phyloP scores from a whole-genome alignment of 2,888 invertebrate genomes.

The Anarsia innoxiella region DNA sequence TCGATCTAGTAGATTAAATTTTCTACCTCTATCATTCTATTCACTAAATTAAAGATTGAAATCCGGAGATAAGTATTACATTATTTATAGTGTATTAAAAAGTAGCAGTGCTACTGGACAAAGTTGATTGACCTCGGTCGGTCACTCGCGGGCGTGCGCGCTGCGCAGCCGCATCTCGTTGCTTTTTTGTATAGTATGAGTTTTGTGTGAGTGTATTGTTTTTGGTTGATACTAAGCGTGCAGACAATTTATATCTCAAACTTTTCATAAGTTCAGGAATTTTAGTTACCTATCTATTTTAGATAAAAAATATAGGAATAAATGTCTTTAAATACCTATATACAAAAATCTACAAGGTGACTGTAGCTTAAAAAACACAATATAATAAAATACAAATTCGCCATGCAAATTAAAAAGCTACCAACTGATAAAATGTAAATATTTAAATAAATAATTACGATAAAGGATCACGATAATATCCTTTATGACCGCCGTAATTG shows the following conservation, averaged over 20 bases:
- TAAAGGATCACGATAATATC: too few relatives aligned
- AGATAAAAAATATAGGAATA: too few relatives aligned
- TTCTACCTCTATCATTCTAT: slow-evolving; percentile 5
- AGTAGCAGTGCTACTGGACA: slow-evolving; percentile 48
- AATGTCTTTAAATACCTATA: too few relatives aligned
- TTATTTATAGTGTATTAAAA: slow-evolving; percentile 51
- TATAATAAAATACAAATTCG: too few relatives aligned
- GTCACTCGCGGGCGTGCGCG: slow-evolving; percentile 24
- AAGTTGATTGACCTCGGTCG: slow-evolving; percentile 48
- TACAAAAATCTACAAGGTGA: too few relatives aligned
- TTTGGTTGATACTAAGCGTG: slow-evolving; percentile 17
- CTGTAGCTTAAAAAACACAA: too few relatives aligned
- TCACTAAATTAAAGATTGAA: slow-evolving; percentile 23
- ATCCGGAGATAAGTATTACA: slow-evolving; percentile 33
- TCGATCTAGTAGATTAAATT: slow-evolving; percentile 6
- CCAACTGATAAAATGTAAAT: too few relatives aligned
- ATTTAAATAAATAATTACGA: too few relatives aligned
- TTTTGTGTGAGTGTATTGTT: slow-evolving; percentile 22
- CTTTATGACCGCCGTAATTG: slow-evolving; percentile 8
- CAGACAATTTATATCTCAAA: too few relatives aligned
- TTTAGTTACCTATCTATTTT: too few relatives aligned
- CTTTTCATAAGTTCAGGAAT: too few relatives aligned
- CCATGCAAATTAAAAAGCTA: not conserved
- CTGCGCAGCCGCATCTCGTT: slow-evolving; percentile 32
- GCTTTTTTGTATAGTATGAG: slow-evolving; percentile 22